Evolutionary conservation across 2,797 vertebrate genomes (phyloP), one percentile per base, ranked within the genome.

Genomic region (Borostomias antarcticus): DNA sequence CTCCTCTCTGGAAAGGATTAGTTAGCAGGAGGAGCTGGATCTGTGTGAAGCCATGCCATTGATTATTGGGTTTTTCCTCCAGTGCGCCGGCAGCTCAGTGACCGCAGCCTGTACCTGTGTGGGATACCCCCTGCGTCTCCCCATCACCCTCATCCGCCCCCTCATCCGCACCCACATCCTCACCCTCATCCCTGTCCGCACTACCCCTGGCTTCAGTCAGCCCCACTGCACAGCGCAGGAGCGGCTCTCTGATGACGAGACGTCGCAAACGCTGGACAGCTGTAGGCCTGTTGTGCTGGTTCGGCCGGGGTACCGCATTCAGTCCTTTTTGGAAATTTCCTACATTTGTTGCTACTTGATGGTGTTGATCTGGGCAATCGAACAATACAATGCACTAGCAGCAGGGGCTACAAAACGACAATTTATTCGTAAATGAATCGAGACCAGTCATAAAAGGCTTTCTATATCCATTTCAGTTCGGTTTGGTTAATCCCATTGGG

Each of bases 1-100:
- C 56, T 68, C n/a, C 58, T 68, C 54, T 66, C 68, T 79, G 83
- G 72, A 86, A 86, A 82, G 77, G 84, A 82, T 85, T 84, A 82
- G 72, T 82, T 78, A 79, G 77, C 57, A 52, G 62, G n/a, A 64
- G 76, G 80, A 77, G 79, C 75, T 67, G 68, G 66, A 76, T 72
- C 76, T 66, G 74, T 35, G 69, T 68, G 73, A 68, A 70, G 68
- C 58, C 65, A 51, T 23, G 32, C 47, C 74, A 81, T 75, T 84
- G 80, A 89, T 85, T 83, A 72, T 79, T 40, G 74, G 73, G 25
- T 45, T 58, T 37, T n/a, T 61, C 23, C 56, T 40, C 15, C 37
- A 40, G 10, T 9, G 23, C 3, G 17, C 26, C 19, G 43, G 23
- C 57, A 43, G 35, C 23, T 23, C 33, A 25, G 5, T 56, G 28